A percentile compares a stretch with the other conserved stretches of the same genome.
Evolutionary conservation across 2,797 vertebrate genomes (phyloP).

Genomic region (Kryptopterus vitreolus): DNA sequence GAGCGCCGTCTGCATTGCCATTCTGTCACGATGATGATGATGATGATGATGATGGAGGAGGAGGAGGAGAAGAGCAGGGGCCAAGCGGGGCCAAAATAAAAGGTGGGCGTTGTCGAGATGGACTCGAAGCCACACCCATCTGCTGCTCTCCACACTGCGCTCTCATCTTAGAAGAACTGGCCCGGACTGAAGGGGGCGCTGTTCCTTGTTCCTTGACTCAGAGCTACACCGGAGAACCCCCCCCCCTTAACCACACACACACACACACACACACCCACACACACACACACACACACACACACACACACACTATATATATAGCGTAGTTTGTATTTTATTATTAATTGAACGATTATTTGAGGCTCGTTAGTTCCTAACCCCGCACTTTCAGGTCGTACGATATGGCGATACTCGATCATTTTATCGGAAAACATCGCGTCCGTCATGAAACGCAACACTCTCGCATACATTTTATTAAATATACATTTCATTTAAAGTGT

Average conservation of each 20-base stretch:
- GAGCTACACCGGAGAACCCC: slow-evolving; percentile 4
- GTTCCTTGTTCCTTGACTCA: background rate
- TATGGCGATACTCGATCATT: background rate
- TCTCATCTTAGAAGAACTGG: slow-evolving; percentile 35
- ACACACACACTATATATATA: background rate
- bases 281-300: background rate
- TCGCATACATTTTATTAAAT: too few relatives aligned
- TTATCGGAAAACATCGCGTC: background rate
- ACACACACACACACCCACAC: background rate
- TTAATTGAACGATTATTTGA: background rate
- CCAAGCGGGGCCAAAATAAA: slow-evolving; percentile 18
- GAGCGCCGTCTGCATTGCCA: slow-evolving; percentile 25
- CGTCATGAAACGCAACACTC: background rate
- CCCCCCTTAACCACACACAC: background rate
- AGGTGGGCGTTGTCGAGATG: slow-evolving; percentile 26
- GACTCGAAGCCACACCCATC: slow-evolving; percentile 53
- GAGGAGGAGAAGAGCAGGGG: slow-evolving; percentile 25
- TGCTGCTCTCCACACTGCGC: slow-evolving; percentile 65
- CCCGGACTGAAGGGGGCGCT: slow-evolving; percentile 12
- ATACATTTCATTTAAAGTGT: too few relatives aligned
- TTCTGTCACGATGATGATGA: slow-evolving; percentile 14
- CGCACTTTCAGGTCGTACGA: background rate
- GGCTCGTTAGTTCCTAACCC: too few relatives aligned
- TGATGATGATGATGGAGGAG: slow-evolving; percentile 28
- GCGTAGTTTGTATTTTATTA: slow-evolving; percentile 7